phyloP scores from a whole-genome alignment of 2,113 vertebrate genomes.

The Elanus axillaris region DNA sequence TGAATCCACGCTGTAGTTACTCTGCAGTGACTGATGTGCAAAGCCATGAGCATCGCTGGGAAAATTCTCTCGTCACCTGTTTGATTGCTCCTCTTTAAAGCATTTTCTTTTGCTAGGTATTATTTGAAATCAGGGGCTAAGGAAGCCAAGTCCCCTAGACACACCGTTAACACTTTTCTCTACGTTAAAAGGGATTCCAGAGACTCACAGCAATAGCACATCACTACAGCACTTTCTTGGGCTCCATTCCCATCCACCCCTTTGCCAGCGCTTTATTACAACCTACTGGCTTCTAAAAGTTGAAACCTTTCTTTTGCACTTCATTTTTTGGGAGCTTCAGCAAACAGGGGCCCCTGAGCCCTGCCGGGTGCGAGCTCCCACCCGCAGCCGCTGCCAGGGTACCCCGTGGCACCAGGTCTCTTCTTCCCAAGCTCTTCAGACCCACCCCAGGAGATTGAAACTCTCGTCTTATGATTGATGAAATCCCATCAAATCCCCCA shows the following conservation, averaged over 20 bases:
- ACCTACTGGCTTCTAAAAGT: background rate
- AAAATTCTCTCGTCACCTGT: background rate
- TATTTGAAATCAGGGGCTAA: background rate
- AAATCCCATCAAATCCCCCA: background rate
- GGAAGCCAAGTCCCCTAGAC: background rate
- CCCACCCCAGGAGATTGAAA: background rate
- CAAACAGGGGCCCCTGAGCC: background rate
- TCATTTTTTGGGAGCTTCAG: background rate
- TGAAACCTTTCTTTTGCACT: background rate
- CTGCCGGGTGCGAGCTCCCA: background rate
- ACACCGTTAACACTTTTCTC: background rate
- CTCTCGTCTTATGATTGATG: background rate
- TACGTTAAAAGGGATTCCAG: background rate
- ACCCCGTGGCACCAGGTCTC: background rate
- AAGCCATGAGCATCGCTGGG: background rate
- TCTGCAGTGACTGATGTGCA: background rate
- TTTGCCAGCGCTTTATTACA: background rate
- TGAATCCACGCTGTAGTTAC: background rate
- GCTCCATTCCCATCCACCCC: background rate
- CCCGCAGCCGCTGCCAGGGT: background rate
- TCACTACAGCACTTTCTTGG: background rate
- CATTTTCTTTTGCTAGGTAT: background rate
- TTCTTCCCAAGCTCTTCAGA: background rate
- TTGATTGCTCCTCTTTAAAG: background rate
- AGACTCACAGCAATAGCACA: background rate